Conservation (phyloP, 2,113 vertebrate genomes). For the Hiodon tergisus region DNA sequence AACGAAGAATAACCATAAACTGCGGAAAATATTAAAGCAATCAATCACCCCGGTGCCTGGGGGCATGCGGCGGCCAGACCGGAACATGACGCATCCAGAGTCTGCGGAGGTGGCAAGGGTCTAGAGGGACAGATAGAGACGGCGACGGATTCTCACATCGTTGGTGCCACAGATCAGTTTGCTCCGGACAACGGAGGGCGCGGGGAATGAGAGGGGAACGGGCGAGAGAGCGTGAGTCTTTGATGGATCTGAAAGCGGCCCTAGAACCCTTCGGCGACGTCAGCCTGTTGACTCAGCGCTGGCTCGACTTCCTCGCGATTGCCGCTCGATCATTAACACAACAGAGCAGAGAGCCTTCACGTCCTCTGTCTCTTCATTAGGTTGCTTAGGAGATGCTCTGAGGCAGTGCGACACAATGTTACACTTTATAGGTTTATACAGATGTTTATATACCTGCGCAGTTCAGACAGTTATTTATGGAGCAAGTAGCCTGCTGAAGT, state of each 20-base stretch:
- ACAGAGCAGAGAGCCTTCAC: too few species aligned
- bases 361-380: too few species aligned
- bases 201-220: background rate
- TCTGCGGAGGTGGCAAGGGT: background rate
- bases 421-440: too few species aligned
- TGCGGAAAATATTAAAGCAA: constrained; percentile 46
- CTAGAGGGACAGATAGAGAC: background rate
- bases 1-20: constrained; percentile 33
- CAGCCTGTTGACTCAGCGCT: constrained; percentile 36
- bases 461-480: too few species aligned
- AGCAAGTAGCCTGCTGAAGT: too few species aligned
- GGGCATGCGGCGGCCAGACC: constrained; percentile 16
- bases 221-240: background rate
- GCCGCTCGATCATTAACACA: too few species aligned
- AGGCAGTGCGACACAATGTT: too few species aligned
- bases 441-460: too few species aligned
- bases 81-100: constrained; percentile 7
- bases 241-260: constrained; percentile 40
- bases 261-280: background rate
- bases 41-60: constrained; percentile 45
- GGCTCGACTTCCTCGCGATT: constrained; percentile 27
- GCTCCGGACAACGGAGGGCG: too few species aligned
- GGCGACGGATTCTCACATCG: background rate
- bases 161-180: too few species aligned
- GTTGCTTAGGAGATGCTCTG: too few species aligned